Percentiles rank a stretch among this genome's conserved stretches.
These are phyloP conservation scores for Gallinago stenura DNA, from an alignment of 2,797 vertebrate genomes.

Conservation along the genomic window DNA sequence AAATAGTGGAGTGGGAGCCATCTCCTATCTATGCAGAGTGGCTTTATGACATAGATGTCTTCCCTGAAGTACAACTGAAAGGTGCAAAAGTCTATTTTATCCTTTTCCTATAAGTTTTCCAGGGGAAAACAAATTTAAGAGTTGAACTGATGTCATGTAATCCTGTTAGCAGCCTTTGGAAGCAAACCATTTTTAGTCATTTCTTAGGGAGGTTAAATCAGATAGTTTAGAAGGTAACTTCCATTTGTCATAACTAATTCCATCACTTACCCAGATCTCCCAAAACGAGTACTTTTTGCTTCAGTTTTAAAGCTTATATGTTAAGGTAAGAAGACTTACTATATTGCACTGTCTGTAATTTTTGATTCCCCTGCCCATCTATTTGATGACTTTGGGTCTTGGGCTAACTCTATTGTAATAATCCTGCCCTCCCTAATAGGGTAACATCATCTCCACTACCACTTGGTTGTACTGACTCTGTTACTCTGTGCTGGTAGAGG, in stretches of 20 bases:
- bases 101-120: not conserved
- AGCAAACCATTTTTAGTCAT: not conserved
- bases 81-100: not conserved
- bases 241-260: not conserved
- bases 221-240: not conserved
- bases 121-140: not conserved
- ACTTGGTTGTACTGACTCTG: not conserved
- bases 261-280: not conserved
- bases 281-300: not conserved
- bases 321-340: not conserved
- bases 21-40: not conserved
- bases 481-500: not conserved
- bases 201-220: not conserved
- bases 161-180: not conserved
- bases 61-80: not conserved
- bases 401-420: not conserved
- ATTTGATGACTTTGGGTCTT: not conserved
- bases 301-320: not conserved
- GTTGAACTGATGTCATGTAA: not conserved
- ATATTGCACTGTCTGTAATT: not conserved
- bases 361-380: accelerated
- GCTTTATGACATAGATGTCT: not conserved
- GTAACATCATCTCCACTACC: not conserved
- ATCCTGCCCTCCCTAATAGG: not conserved
- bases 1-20: not conserved